Evolutionary conservation across 2,888 invertebrate genomes (phyloP).

Genomic region (Endotricha flammealis): DNA sequence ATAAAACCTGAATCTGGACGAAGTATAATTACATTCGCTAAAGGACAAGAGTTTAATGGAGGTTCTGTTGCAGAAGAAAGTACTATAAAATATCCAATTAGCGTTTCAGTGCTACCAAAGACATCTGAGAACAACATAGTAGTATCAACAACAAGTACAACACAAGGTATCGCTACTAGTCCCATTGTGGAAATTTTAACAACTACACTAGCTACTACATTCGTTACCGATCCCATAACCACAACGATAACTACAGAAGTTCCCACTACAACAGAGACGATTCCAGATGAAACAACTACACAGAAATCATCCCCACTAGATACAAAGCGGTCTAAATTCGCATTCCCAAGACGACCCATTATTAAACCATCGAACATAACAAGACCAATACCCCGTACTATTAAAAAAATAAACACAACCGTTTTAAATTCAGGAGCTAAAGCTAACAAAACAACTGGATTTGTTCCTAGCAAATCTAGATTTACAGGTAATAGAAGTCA

Average conservation of each 20-base stretch:
- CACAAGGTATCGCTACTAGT: conserved; percentile 28
- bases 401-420: conserved; percentile 49
- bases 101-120: conserved; percentile 39
- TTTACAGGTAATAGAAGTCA: conserved; percentile 55
- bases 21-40: conserved; percentile 57
- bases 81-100: conserved; percentile 43
- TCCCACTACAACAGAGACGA: conserved; percentile 39
- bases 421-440: conserved; percentile 42
- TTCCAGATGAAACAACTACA: conserved; percentile 51
- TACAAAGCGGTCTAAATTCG: conserved; percentile 58
- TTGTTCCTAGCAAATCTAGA: conserved; percentile 52
- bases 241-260: conserved; percentile 26
- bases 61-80: conserved; percentile 39
- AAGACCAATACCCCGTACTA: conserved; percentile 33
- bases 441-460: conserved; percentile 53
- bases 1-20: conserved; percentile 50
- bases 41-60: conserved; percentile 60
- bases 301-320: conserved; percentile 46
- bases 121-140: conserved; percentile 23
- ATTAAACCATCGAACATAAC: conserved; percentile 55
- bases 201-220: conserved; percentile 25
- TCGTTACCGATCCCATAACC: conserved; percentile 23
- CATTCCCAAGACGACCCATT: conserved; percentile 58
- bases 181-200: conserved; percentile 36
- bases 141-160: conserved; percentile 19